phyloP scores from a whole-genome alignment of 1,140 invertebrate genomes.

The Latrodectus geometricus region DNA sequence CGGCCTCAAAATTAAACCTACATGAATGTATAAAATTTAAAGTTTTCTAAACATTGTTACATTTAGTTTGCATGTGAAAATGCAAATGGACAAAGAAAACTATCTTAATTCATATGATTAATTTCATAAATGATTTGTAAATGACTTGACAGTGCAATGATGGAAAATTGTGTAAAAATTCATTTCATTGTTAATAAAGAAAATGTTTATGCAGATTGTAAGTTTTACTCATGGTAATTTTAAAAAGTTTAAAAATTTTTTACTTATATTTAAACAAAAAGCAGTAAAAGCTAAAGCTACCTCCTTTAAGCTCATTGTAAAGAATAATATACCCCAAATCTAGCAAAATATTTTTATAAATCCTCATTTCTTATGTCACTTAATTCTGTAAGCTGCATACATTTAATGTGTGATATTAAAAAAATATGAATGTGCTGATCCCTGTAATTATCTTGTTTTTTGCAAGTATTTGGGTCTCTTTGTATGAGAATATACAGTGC shows the following conservation, averaged over 20 bases:
- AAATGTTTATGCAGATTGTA: background rate
- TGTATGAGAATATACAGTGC: slow-evolving; percentile 42
- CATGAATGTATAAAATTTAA: no score
- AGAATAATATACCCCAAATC: slow-evolving; percentile 1
- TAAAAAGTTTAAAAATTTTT: background rate
- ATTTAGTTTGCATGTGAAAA: no score
- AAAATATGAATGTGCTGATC: background rate
- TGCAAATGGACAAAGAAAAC: no score
- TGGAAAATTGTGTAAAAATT: slow-evolving; percentile 42
- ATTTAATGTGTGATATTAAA: background rate
- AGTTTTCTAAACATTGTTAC: no score
- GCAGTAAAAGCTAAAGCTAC: slow-evolving; percentile 32
- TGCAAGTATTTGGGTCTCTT: background rate
- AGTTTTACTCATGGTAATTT: background rate
- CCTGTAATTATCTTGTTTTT: background rate
- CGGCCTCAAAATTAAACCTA: no score
- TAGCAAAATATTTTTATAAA: slow-evolving; percentile 40
- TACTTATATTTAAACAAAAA: background rate
- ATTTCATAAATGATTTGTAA: background rate
- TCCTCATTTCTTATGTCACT: background rate
- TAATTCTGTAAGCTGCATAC: background rate
- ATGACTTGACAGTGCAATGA: slow-evolving; percentile 55
- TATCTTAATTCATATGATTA: no score
- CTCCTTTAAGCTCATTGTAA: slow-evolving; percentile 50
- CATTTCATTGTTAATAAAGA: slow-evolving; percentile 38